phyloP scores from a whole-genome alignment of 2,888 invertebrate species.

The Linnaemya tessellans region DNA sequence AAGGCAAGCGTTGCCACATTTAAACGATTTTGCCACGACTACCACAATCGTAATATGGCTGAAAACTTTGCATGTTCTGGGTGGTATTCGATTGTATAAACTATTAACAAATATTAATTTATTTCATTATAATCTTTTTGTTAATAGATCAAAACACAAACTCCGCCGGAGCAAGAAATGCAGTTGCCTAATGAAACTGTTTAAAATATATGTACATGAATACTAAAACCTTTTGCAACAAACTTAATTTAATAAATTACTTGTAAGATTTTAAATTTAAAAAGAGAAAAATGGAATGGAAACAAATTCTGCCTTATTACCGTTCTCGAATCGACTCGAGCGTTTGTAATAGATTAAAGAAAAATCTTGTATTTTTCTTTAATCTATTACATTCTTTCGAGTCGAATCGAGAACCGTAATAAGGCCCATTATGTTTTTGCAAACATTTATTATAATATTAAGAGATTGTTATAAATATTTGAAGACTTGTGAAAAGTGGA shows the following conservation, averaged over 20 bases:
- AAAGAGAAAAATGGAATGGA: neutral
- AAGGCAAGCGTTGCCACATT: too few species aligned
- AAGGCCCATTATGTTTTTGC: too few species aligned
- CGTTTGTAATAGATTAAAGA: too few species aligned
- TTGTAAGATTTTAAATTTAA: constrained; percentile 32
- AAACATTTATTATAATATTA: constrained; percentile 1
- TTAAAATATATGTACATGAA: constrained; percentile 1
- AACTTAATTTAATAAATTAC: constrained; percentile 38
- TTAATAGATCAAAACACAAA: constrained; percentile 66
- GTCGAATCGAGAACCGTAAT: too few species aligned
- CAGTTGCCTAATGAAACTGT: constrained; percentile 57
- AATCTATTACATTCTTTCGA: too few species aligned
- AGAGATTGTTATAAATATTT: constrained; percentile 2
- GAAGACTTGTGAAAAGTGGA: neutral
- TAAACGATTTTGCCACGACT: too few species aligned
- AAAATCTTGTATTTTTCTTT: too few species aligned
- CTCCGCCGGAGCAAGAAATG: constrained; percentile 67
- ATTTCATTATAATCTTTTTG: constrained; percentile 32
- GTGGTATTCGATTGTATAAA: neutral
- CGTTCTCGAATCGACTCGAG: too few species aligned
- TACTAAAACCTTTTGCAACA: constrained; percentile 9
- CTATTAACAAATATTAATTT: neutral
- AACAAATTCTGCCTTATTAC: too few species aligned
- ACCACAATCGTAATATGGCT: too few species aligned
- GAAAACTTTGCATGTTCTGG: constrained; percentile 38